Conservation (phyloP, 1,140 invertebrate genomes). For the Eurytemora carolleeae region DNA sequence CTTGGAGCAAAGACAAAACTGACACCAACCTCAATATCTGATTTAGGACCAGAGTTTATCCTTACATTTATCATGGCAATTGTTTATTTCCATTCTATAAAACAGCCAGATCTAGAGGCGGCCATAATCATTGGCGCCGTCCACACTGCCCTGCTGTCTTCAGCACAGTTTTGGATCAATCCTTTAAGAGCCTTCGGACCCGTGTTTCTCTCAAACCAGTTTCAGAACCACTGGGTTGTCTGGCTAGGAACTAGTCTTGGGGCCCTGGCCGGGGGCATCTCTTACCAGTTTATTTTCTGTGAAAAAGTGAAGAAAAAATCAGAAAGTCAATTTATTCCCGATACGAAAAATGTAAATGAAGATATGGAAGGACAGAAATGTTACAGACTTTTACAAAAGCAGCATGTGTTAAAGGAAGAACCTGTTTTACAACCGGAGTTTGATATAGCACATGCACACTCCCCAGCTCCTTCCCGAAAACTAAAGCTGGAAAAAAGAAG, state of each 20-base stretch:
- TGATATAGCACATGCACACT: too few species aligned
- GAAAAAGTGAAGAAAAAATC: not conserved
- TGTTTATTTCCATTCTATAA: not conserved
- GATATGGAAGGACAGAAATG: too few species aligned
- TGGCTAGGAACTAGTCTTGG: not conserved
- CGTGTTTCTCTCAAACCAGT: not conserved
- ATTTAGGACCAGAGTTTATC: not conserved
- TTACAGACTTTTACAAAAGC: too few species aligned
- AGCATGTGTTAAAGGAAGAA: too few species aligned
- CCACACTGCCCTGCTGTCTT: not conserved
- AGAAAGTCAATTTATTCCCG: too few species aligned
- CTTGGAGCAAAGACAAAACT: not conserved
- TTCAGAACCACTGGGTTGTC: not conserved
- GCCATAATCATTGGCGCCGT: not conserved
- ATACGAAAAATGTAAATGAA: too few species aligned
- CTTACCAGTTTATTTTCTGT: not conserved
- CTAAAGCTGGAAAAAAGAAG: too few species aligned
- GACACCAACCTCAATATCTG: not conserved
- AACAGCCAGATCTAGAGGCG: not conserved
- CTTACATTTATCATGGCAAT: not conserved
- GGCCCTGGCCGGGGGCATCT: not conserved
- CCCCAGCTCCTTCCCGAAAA: too few species aligned
- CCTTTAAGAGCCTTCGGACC: not conserved
- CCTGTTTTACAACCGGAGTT: too few species aligned
- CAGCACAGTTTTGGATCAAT: not conserved